These are phyloP conservation scores for Campoletis sonorensis DNA, from an alignment of 1,140 invertebrate genomes.

Conservation along the genomic window DNA sequence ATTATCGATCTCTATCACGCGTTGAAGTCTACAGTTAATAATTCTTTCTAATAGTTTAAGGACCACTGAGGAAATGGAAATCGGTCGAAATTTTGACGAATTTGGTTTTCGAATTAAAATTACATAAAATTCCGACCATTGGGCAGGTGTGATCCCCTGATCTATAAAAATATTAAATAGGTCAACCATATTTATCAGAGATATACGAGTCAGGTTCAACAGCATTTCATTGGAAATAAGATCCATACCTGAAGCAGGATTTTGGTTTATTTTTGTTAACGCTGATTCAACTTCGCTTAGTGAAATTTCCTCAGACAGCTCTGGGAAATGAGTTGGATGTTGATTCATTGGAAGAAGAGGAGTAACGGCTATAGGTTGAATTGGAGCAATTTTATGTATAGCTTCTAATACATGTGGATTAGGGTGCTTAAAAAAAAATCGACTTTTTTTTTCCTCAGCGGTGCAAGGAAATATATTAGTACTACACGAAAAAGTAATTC, in stretches of 20 bases:
- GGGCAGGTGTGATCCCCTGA: background rate
- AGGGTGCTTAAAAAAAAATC: too few relatives aligned
- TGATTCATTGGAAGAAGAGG: background rate
- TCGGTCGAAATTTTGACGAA: background rate
- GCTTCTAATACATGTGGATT: background rate
- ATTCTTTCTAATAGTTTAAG: background rate
- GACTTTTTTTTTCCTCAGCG: too few relatives aligned
- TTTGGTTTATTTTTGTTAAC: background rate
- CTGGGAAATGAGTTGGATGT: background rate
- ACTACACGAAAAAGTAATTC: too few relatives aligned
- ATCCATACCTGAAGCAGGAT: background rate
- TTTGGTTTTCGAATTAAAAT: background rate
- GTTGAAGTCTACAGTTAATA: background rate
- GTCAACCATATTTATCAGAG: too few relatives aligned
- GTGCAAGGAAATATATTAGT: too few relatives aligned
- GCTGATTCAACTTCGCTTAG: background rate
- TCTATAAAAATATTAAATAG: background rate
- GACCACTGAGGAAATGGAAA: background rate
- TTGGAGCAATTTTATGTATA: background rate
- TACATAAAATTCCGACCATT: background rate
- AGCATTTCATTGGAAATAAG: background rate
- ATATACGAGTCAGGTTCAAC: too few relatives aligned
- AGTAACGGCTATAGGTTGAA: too few relatives aligned
- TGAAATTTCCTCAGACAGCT: background rate
- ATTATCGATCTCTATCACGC: background rate